Percentiles rank a stretch among this genome's conserved stretches.
These are phyloP conservation scores for Dryobota labecula DNA, from an alignment of 2,888 invertebrate species.

Conservation along the genomic window DNA sequence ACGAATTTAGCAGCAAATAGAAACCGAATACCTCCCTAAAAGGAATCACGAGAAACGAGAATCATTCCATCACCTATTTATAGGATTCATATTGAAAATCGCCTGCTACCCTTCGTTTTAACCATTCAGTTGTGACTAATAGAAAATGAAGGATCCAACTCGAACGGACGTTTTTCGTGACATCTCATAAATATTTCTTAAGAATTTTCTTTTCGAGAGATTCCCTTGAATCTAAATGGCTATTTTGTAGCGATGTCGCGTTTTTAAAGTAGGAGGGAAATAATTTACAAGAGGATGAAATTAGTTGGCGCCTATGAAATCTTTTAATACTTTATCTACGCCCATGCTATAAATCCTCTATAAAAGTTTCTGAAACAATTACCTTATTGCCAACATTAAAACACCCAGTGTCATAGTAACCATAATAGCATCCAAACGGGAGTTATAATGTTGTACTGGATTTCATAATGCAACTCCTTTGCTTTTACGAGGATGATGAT, in stretches of 20 bases:
- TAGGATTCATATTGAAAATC: constrained; percentile 50
- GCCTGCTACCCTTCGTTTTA: constrained; percentile 34
- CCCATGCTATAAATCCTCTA: no score
- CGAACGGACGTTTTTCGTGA: constrained; percentile 37
- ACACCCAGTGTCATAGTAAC: no score
- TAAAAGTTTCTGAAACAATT: no score
- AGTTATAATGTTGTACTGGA: no score
- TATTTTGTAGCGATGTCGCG: constrained; percentile 28
- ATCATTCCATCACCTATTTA: constrained; percentile 29
- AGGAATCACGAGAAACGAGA: background rate
- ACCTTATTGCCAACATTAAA: no score
- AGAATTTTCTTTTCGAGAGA: constrained; percentile 45
- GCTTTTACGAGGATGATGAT: no score
- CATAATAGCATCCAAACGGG: no score
- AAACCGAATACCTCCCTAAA: background rate
- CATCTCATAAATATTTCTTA: constrained; percentile 59
- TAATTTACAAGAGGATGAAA: constrained; percentile 20
- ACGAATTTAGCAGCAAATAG: background rate
- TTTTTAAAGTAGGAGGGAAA: constrained; percentile 28
- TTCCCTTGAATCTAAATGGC: constrained; percentile 42
- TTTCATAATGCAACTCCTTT: no score
- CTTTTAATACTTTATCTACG: background rate
- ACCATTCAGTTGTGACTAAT: constrained; percentile 59
- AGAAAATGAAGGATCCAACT: constrained; percentile 48
- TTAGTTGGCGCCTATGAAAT: background rate